These are phyloP conservation scores for Cantharis flavilabris DNA, from an alignment of 2,888 invertebrate genomes.

Conservation along the genomic window DNA sequence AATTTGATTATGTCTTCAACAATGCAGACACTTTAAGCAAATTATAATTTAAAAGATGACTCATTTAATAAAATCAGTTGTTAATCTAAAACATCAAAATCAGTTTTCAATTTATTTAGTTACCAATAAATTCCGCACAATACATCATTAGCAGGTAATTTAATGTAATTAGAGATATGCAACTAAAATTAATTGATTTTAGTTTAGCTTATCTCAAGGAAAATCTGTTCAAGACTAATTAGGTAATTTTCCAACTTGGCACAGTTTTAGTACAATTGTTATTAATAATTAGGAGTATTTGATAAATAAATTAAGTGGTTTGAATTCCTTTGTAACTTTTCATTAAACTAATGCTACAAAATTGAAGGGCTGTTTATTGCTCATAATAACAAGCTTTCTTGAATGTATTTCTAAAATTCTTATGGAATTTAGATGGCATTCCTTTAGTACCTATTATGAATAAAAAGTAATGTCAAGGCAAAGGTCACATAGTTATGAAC, in stretches of 20 bases:
- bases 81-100: not conserved
- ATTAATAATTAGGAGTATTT: no score
- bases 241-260: not conserved
- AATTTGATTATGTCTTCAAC: not conserved
- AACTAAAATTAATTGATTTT: not conserved
- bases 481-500: not conserved
- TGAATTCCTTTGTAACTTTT: not conserved
- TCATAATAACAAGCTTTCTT: not conserved
- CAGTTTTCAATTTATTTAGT: not conserved
- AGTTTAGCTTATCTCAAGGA: not conserved
- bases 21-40: not conserved
- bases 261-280: not conserved
- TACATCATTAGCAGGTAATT: not conserved
- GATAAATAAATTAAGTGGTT: not conserved
- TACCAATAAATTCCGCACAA: not conserved
- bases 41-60: not conserved
- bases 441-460: not conserved
- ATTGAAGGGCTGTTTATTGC: not conserved
- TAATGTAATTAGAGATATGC: not conserved
- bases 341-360: not conserved
- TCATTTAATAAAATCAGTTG: not conserved
- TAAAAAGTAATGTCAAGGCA: constrained; percentile 1
- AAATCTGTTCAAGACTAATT: constrained; percentile 1
- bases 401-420: not conserved
- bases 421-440: not conserved